Evolutionary conservation across 1,140 invertebrate genomes (phyloP).

Genomic region (Mylabris phalerata): DNA sequence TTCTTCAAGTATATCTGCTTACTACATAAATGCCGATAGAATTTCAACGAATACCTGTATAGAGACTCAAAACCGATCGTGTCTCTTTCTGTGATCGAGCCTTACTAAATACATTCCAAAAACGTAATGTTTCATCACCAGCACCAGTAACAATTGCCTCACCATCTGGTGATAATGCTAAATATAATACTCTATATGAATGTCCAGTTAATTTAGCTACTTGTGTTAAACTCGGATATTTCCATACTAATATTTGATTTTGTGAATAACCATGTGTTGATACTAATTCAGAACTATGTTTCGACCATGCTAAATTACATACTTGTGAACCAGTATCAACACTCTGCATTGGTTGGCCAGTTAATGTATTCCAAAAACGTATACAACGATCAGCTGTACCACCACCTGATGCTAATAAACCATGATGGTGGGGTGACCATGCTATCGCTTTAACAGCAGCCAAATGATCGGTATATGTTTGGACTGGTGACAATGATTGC

Average conservation of each 20-base stretch:
- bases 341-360: conserved; percentile 97
- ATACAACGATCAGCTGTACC: conserved; percentile 98
- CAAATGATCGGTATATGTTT: conserved; percentile 95
- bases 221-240: conserved; percentile 94
- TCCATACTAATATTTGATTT: conserved; percentile 99
- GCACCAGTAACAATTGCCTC: conserved; percentile 99
- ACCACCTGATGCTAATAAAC: conserved; percentile 92
- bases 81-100: conserved; percentile 92
- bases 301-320: conserved; percentile 99
- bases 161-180: conserved; percentile 97
- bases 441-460: conserved; percentile 99
- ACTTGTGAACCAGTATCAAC: conserved; percentile 97
- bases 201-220: conserved; percentile 98
- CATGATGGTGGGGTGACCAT: conserved; percentile 99
- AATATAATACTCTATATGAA: conserved; percentile 92
- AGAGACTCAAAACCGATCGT: conserved; percentile 94
- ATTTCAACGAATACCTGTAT: conserved; percentile 69
- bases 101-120: conserved; percentile 99
- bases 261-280: conserved; percentile 99
- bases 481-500: conserved; percentile 80
- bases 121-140: conserved; percentile 96
- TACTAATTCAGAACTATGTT: conserved; percentile 95
- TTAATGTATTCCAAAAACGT: conserved; percentile 98
- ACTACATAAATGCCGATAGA: no score
- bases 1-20: no score